phyloP scores from a whole-genome alignment of 2,888 invertebrate genomes.

The Nemotelus pantherinus region DNA sequence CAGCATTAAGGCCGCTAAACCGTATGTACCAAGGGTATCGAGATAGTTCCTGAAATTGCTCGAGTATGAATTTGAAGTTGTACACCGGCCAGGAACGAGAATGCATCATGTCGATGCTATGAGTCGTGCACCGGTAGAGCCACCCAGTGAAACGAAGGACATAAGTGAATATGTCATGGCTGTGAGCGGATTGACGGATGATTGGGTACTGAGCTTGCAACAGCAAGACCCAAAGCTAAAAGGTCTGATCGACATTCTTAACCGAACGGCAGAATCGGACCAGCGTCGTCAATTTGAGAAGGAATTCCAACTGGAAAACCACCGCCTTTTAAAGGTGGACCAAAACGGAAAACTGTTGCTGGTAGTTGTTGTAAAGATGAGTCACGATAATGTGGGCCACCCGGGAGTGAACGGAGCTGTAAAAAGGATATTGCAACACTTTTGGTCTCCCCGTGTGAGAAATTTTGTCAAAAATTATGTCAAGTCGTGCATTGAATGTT shows the following conservation, averaged over 20 bases:
- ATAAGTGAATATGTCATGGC: slow-evolving; percentile 40
- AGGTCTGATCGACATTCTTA: neutral
- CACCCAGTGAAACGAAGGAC: slow-evolving; percentile 2
- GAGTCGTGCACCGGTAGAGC: slow-evolving; percentile 44
- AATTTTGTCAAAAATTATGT: no score
- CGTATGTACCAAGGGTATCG: neutral
- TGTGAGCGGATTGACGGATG: slow-evolving; percentile 39
- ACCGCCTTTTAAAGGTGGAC: neutral
- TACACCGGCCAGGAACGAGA: slow-evolving; percentile 43
- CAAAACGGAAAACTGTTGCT: neutral
- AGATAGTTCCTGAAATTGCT: slow-evolving; percentile 36
- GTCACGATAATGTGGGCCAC: no score
- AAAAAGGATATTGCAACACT: no score
- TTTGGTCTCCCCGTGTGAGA: no score
- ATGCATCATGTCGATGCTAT: slow-evolving; percentile 48
- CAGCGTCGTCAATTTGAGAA: neutral
- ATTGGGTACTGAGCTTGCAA: slow-evolving; percentile 49
- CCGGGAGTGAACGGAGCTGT: no score
- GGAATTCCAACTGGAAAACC: neutral
- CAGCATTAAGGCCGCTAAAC: neutral
- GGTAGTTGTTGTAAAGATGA: neutral
- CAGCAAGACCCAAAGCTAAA: neutral
- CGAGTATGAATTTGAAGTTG: slow-evolving; percentile 14
- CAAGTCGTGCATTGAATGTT: no score
- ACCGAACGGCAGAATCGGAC: neutral